Conservation (phyloP, 2,113 vertebrate species). For the Cromileptes altivelis region DNA sequence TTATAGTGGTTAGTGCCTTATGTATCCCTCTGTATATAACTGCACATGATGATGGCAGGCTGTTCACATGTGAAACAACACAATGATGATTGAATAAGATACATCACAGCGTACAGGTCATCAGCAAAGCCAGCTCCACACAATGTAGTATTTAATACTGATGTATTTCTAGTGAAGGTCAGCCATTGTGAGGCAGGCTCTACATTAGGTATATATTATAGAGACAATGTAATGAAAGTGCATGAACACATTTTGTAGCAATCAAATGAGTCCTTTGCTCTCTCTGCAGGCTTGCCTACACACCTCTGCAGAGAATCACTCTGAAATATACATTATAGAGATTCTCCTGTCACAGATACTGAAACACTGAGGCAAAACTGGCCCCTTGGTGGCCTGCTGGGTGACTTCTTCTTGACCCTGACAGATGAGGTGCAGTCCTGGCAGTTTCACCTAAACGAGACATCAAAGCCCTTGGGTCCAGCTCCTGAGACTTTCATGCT, state of each 20-base stretch:
- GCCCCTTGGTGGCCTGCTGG: neutral
- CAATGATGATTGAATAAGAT: neutral
- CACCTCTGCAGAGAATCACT: neutral
- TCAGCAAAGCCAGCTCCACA: neutral
- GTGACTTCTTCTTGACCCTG: neutral
- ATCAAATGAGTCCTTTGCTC: neutral
- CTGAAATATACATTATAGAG: too few relatives aligned
- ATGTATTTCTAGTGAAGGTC: neutral
- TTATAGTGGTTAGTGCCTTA: neutral
- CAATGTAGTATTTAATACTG: neutral
- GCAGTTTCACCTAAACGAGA: neutral
- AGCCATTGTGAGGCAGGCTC: neutral
- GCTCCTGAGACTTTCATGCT: too few relatives aligned
- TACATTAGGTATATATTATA: neutral
- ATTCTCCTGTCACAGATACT: neutral
- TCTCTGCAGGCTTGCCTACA: neutral
- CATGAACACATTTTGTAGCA: neutral
- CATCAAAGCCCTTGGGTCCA: too few relatives aligned
- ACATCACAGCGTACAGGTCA: neutral
- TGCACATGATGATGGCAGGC: neutral
- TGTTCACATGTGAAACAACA: neutral
- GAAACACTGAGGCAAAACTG: neutral
- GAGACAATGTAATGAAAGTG: neutral
- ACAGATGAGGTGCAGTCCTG: neutral
- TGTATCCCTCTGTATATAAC: neutral